These are phyloP conservation scores for Synanthedon formicaeformis DNA, from an alignment of 2,888 invertebrate species.

Conservation along the genomic window DNA sequence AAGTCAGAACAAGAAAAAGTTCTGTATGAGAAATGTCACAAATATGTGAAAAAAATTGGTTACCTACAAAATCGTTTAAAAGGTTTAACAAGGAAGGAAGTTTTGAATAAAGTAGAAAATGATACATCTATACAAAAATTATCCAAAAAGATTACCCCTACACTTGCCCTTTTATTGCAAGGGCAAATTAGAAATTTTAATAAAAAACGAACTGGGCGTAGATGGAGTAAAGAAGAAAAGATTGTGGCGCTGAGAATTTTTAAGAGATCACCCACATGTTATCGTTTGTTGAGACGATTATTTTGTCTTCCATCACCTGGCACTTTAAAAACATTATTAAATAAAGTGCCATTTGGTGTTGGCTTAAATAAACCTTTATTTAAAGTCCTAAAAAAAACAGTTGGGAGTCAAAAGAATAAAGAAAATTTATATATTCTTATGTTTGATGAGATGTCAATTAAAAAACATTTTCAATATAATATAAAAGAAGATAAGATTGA, in stretches of 20 bases:
- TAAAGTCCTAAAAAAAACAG: neutral
- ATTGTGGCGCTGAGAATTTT: constrained; percentile 1
- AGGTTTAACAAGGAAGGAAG: neutral
- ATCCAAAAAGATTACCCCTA: neutral
- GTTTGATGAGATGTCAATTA: constrained; percentile 3
- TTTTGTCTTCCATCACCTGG: neutral
- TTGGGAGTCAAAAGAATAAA: neutral
- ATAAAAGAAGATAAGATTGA: neutral
- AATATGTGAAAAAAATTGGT: neutral
- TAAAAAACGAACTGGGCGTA: neutral
- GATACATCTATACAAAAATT: neutral
- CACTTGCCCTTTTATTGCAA: constrained; percentile 1
- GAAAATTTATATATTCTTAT: constrained; percentile 1
- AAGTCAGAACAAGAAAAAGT: neutral
- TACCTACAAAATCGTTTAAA: neutral
- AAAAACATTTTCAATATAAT: constrained; percentile 1
- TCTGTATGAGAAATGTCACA: neutral
- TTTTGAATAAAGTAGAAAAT: neutral
- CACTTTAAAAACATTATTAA: neutral
- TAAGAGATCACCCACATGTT: neutral
- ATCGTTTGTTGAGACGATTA: neutral
- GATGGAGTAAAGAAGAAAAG: constrained; percentile 2
- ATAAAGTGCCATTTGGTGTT: neutral
- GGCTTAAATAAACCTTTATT: neutral
- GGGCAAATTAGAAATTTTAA: constrained; percentile 2